Base-by-base conservation (phyloP, 2,797 vertebrate genomes). In the Urosaurus nigricauda region DNA sequence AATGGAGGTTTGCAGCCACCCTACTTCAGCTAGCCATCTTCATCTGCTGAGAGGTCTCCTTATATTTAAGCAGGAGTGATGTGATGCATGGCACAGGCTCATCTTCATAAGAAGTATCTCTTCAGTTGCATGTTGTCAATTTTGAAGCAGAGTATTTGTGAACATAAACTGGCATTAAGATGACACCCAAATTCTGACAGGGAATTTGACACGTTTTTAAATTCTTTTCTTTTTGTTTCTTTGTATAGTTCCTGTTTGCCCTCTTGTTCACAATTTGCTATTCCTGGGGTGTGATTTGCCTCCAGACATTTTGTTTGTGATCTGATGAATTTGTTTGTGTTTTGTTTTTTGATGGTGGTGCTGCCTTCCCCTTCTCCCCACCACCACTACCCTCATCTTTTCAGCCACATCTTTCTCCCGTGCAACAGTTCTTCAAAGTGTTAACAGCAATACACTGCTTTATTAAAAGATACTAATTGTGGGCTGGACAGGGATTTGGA, bases 361-460 rank as follows among this genome's bases (percentile, higher is more conserved):
- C 16, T 81, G 21, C 56, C 1, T 68, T 17, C 53, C 37, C 47
- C 6, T n/a, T 19, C 26, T 56, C 37, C 75, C 11, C 26, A 29
- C 19, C 11, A 12, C 7, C 65, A 68, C 65, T 68, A 68, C 24
- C 24, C 12, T 43, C 21, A 35, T 74, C 29, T 71, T 71, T 51
- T 86, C 14, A 75, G 29, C 56, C 14, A 4, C 16, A 29, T 51
- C 3, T 37, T 51, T 7, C 71, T 88, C 43, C 73, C 56, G 14
- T 56, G 78, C 78, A 79, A 51, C 60, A 53, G 13, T 86, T 65
- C 47, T 37, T 43, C n/a, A 77, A 83, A 86, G 60, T 19, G 79
- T 43, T 65, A 82, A 77, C 6, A 51, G 58, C 32, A 78, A 51
- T 16, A 17, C 51, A 13, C 29, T 82, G 21, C 58, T 86, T 86